Evolutionary conservation across 2,113 vertebrate genomes (phyloP).

Genomic region (Megalops atlanticus): DNA sequence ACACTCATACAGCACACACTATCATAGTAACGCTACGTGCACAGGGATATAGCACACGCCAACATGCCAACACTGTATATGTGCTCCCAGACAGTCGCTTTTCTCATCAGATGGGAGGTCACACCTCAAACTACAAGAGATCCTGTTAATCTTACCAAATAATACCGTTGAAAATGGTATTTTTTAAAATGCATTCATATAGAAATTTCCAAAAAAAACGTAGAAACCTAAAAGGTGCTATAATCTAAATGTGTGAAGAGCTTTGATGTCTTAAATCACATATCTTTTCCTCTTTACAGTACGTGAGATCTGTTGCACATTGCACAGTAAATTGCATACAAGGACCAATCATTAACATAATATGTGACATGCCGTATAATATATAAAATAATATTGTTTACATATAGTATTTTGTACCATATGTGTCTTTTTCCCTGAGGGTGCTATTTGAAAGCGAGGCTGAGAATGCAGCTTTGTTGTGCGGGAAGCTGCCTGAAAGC

Average conservation of each 20-base stretch:
- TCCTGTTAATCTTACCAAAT: not conserved
- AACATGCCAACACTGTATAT: not conserved
- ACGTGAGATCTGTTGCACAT: not conserved
- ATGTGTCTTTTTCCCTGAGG: not conserved
- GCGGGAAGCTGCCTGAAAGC: not conserved
- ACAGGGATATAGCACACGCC: too few species aligned
- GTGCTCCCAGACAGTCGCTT: too few species aligned
- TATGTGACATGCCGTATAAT: not conserved
- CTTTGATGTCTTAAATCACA: not conserved
- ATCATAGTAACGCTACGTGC: too few species aligned
- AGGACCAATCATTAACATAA: not conserved
- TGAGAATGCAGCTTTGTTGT: not conserved
- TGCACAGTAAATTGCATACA: not conserved
- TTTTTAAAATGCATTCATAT: too few species aligned
- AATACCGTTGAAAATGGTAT: not conserved
- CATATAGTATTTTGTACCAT: not conserved
- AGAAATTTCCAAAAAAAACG: too few species aligned
- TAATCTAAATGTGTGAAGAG: too few species aligned
- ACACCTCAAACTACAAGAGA: too few species aligned
- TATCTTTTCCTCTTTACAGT: not conserved
- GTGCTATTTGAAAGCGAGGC: not conserved
- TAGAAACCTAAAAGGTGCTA: too few species aligned
- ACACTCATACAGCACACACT: too few species aligned
- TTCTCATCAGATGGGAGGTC: too few species aligned
- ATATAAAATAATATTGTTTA: not conserved